Evolutionary conservation across 1,140 invertebrate genomes (phyloP).

Genomic region (Drosophila paulistorum): DNA sequence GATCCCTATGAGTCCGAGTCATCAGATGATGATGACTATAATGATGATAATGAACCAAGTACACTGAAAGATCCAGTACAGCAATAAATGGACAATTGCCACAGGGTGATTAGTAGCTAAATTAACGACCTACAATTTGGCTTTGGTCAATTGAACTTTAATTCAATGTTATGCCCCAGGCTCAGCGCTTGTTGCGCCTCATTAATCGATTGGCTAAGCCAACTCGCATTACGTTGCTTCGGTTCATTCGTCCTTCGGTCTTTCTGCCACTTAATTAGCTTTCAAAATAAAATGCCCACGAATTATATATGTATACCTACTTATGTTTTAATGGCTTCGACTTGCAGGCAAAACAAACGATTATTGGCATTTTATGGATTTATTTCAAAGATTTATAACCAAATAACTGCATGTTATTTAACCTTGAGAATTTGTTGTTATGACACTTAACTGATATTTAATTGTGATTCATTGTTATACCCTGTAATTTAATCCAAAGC

Average conservation of each 20-base stretch:
- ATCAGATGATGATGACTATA: not conserved
- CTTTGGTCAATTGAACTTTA: constrained; percentile 70
- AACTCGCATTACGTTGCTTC: constrained; percentile 38
- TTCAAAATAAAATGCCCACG: constrained; percentile 56
- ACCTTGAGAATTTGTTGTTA: constrained; percentile 3
- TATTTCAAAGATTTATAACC: constrained; percentile 41
- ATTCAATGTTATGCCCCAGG: constrained; percentile 44
- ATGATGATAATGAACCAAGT: not conserved
- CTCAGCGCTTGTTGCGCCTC: constrained; percentile 57
- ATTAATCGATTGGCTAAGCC: constrained; percentile 49
- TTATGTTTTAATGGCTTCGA: constrained; percentile 53
- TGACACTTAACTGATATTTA: constrained; percentile 7
- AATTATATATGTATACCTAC: constrained; percentile 46
- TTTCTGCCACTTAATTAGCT: constrained; percentile 60
- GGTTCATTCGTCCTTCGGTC: not conserved
- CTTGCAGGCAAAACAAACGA: constrained; percentile 41
- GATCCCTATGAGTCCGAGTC: constrained; percentile 33
- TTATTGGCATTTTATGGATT: constrained; percentile 45
- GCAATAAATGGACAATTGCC: not conserved
- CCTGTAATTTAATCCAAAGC: not conserved
- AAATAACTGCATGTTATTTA: not conserved
- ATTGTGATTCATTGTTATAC: not conserved
- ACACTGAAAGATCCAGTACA: not conserved
- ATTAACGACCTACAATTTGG: constrained; percentile 47
- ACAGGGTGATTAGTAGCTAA: constrained; percentile 42